A percentile compares a stretch with the other conserved stretches of the same genome.
These are phyloP conservation scores for Neomorphus geoffroyi DNA, from an alignment of 2,797 vertebrate species.

Conservation along the genomic window DNA sequence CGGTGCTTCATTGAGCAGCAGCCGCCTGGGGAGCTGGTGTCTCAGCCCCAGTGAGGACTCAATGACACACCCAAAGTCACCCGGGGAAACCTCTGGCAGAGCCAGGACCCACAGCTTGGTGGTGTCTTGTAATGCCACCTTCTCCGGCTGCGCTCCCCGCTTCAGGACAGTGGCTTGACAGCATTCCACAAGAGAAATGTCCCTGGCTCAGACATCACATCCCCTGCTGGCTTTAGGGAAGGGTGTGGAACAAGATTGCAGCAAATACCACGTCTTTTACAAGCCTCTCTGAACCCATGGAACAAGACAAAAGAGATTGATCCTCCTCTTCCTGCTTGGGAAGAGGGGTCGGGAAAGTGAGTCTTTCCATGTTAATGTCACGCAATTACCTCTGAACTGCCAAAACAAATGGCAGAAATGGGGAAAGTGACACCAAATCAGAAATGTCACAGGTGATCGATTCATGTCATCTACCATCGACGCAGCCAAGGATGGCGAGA, in stretches of 20 bases:
- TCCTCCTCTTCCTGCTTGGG: constrained; percentile 77
- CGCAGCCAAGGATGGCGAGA: constrained; percentile 75
- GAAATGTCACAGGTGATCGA: constrained; percentile 99
- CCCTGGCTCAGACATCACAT: background rate
- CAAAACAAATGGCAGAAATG: constrained; percentile 98
- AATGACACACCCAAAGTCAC: background rate
- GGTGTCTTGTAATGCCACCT: background rate
- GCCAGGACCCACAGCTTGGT: background rate
- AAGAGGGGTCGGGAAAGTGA: constrained; percentile 78
- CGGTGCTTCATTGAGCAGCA: fast-evolving
- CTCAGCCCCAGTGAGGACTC: background rate
- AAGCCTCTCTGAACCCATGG: background rate
- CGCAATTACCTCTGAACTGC: constrained; percentile 99
- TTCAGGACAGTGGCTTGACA: background rate
- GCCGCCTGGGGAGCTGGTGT: fast-evolving
- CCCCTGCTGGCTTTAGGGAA: background rate
- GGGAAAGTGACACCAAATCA: constrained; percentile 98
- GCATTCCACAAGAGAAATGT: background rate
- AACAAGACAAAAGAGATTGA: constrained; percentile 82
- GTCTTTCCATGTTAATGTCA: constrained; percentile 92
- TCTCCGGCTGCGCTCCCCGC: background rate
- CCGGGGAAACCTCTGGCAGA: background rate
- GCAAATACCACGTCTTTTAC: background rate
- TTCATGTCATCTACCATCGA: constrained; percentile 92
- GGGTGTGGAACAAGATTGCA: background rate